Evolutionary conservation across 2,113 vertebrate genomes (phyloP).

Genomic region (Sphyrna mokarran): DNA sequence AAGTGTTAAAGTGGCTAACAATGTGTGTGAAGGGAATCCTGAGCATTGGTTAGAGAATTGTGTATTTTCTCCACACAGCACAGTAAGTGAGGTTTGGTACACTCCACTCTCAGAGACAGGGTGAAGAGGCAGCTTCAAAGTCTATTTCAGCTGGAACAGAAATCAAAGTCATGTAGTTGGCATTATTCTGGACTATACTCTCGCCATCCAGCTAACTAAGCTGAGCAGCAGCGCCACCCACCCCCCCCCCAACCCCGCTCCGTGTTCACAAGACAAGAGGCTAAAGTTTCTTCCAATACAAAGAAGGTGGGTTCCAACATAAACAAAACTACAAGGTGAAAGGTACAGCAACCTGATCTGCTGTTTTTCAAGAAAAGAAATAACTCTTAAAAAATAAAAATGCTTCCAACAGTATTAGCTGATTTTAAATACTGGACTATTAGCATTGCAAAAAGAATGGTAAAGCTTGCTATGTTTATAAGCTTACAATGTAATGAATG

Average conservation of each 20-base stretch:
- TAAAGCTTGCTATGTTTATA: background rate
- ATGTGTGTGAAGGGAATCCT: too few species aligned
- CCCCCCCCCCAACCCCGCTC: too few species aligned
- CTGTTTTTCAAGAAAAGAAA: background rate
- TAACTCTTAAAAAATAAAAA: background rate
- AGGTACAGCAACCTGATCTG: background rate
- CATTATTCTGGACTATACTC: background rate
- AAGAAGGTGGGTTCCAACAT: background rate
- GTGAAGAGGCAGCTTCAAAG: background rate
- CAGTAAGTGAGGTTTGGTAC: too few species aligned
- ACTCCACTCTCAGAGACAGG: background rate
- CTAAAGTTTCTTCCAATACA: background rate
- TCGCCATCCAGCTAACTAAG: background rate
- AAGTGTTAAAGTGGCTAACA: too few species aligned
- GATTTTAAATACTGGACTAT: background rate
- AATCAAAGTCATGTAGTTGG: background rate
- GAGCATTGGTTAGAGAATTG: too few species aligned
- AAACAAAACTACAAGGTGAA: conserved; percentile 8
- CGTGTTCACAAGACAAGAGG: background rate
- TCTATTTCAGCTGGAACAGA: background rate
- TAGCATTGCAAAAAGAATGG: background rate
- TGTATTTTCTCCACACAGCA: too few species aligned
- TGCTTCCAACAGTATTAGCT: background rate
- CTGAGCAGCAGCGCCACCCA: too few species aligned
- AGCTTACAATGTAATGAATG: background rate